Evolutionary conservation across 1,140 invertebrate genomes (phyloP), one percentile per base, ranked within the genome.

Genomic region (Ceratosolen solmsi): DNA sequence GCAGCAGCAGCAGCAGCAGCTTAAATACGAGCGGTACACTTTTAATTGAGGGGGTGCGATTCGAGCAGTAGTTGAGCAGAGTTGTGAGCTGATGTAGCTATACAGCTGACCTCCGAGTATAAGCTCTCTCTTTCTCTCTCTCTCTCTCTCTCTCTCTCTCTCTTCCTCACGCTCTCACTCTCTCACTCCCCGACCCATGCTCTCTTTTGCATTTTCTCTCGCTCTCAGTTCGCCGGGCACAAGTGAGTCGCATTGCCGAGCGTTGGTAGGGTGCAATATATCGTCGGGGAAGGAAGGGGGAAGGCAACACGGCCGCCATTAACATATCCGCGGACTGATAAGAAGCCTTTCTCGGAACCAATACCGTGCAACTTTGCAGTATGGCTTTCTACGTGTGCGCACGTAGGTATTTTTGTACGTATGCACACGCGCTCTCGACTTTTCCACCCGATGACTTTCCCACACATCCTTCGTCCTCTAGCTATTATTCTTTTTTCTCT

Each of bases 311-410:
- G 86, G 87, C 83, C 87, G 85, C 88, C 87, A 90, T 90, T 90
- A 90, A 89, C 89, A 90, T 90, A 90, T 90, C 86, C 87, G 84
- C 85, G 85, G 76, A 58, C 86, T 87, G 88, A 89, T 89, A 89
- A 89, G 87, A 41, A 30, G 60, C 87, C 86, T 86, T 90, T 90
- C 89, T 90, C 82, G 84, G 88, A 90, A 90, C 87, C 87, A 88
- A 89, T 89, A 89, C 88, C 86, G 84, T 84, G 85, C 84, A 83
- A 85, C 85, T 85, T 81, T 84, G 72, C 81, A 65, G 13, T 38
- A 58, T 74, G 30, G 79, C 82, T 79, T 22, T 4, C 25, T 27
- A 22, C 13, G 65, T 78, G 17, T 38, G 33, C 11, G n/a, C 20
- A 68, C 38, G 8, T 25, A 27, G 1, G 11, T 38, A 27, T 22